Base-by-base conservation (phyloP, 1,140 invertebrate genomes). In the Rhagoletis pomonella region DNA sequence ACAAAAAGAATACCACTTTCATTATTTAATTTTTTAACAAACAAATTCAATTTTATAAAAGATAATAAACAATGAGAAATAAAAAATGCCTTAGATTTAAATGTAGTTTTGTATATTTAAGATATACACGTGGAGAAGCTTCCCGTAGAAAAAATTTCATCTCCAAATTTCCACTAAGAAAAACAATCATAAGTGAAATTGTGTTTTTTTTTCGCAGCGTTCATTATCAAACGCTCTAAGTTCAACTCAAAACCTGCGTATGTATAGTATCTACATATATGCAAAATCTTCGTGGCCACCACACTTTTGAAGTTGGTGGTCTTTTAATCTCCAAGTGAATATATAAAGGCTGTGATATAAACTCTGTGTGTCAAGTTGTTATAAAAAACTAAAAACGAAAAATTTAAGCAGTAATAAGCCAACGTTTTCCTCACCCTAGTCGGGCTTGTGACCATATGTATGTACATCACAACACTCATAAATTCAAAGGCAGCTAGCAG, bases 361-460 rank as follows among this genome's bases (percentile, higher is more conserved):
- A 81, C 73, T 81, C 44, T 81, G 85, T 81, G 85, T 88, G 87
- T 88, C 87, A 88, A 88, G 65, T 88, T 86, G 67, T 88, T 86
- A 86, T 50, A 81, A 29, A 81, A 50, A 62, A 62, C 4, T 10
- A 19, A 29, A 29, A 29, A 29, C 29, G 29, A 29, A 29, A 29
- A 29, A 29, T 29, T 1, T 29, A 29, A 29, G 29, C 29, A 29
- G 29, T 29, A 55, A 10, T 81, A 55, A 42, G 10, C 19, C n/a
- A 81, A 55, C 47, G 7, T 55, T 50, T 29, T n/a, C n/a, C 69
- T 12, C 12, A 9, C 10, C 29, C 4, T 10, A 44, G 44, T 5
- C 10, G 5, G 5, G 12, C 7, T 29, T 81, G 6, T 19, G 73
- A 55, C 5, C 1, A 81, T n/a, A 29, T 29, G 29, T 29, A 29